Evolutionary conservation across 2,888 invertebrate species (phyloP).

Genomic region (Urechis unicinctus): DNA sequence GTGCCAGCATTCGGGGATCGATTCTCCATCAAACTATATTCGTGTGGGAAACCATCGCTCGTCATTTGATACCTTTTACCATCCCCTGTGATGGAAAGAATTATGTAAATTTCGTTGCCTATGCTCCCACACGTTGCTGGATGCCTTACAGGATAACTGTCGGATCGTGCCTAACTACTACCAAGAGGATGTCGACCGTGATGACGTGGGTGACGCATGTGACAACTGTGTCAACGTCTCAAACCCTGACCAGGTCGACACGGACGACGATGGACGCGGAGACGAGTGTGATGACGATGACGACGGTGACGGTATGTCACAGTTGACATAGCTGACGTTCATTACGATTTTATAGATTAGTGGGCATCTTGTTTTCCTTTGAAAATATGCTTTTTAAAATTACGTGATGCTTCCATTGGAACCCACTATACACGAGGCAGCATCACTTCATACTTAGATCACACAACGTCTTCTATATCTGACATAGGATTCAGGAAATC

Average conservation of each 20-base stretch:
- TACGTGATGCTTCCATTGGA: too few relatives aligned
- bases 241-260: slow-evolving; percentile 68
- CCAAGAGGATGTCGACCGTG: slow-evolving; percentile 24
- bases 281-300: slow-evolving; percentile 70
- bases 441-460: slow-evolving; percentile 61
- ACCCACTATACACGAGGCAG: too few relatives aligned
- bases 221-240: slow-evolving; percentile 84
- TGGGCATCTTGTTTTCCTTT: too few relatives aligned
- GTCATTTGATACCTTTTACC: too few relatives aligned
- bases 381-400: too few relatives aligned
- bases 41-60: too few relatives aligned
- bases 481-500: too few relatives aligned
- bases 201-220: slow-evolving; percentile 47
- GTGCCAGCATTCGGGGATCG: too few relatives aligned
- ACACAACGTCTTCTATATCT: slow-evolving; percentile 46
- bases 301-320: slow-evolving; percentile 75
- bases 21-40: too few relatives aligned
- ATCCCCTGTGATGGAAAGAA: too few relatives aligned
- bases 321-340: slow-evolving; percentile 44
- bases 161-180: slow-evolving; percentile 53
- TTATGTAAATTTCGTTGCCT: too few relatives aligned
- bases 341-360: slow-evolving; percentile 76
- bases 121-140: too few relatives aligned
- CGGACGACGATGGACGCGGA: slow-evolving; percentile 33
- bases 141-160: slow-evolving; percentile 67